Evolutionary conservation across 2,888 invertebrate genomes (phyloP).

Genomic region (Euclidia mi): DNA sequence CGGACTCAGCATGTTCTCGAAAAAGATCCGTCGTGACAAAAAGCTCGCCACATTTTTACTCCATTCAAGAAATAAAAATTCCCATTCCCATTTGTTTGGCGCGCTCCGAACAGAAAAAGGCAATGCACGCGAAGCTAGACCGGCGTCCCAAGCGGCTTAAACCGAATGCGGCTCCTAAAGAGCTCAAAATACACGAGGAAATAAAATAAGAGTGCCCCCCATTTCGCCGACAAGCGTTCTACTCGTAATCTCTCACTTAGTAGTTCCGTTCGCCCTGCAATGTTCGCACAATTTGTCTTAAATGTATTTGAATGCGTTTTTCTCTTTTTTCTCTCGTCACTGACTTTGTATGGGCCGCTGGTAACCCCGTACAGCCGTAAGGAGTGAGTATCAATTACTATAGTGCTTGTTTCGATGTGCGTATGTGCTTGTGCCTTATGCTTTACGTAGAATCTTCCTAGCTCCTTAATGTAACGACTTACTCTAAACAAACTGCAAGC

Average conservation of each 20-base stretch:
- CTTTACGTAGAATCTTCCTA: slow-evolving; percentile 86
- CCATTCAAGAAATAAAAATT: slow-evolving; percentile 68
- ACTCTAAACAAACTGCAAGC: slow-evolving; percentile 85
- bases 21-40: slow-evolving; percentile 44
- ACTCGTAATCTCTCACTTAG: slow-evolving; percentile 90
- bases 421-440: slow-evolving; percentile 89
- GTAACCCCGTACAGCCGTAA: slow-evolving; percentile 92
- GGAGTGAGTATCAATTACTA: slow-evolving; percentile 92
- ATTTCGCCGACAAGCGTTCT: slow-evolving; percentile 87
- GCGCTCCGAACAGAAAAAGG: slow-evolving; percentile 79
- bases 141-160: slow-evolving; percentile 84
- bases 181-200: slow-evolving; percentile 86
- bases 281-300: slow-evolving; percentile 90
- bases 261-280: slow-evolving; percentile 90
- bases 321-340: slow-evolving; percentile 91
- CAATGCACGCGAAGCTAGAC: slow-evolving; percentile 79
- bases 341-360: slow-evolving; percentile 93
- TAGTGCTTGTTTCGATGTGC: slow-evolving; percentile 89
- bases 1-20: slow-evolving; percentile 39
- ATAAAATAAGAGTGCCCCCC: slow-evolving; percentile 83
- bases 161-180: slow-evolving; percentile 83
- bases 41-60: slow-evolving; percentile 56
- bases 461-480: slow-evolving; percentile 73
- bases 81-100: slow-evolving; percentile 63
- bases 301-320: slow-evolving; percentile 91